Percentiles rank a stretch among this genome's conserved stretches.
Evolutionary conservation across 2,797 vertebrate genomes (phyloP).

Genomic region (Carduelis carduelis): DNA sequence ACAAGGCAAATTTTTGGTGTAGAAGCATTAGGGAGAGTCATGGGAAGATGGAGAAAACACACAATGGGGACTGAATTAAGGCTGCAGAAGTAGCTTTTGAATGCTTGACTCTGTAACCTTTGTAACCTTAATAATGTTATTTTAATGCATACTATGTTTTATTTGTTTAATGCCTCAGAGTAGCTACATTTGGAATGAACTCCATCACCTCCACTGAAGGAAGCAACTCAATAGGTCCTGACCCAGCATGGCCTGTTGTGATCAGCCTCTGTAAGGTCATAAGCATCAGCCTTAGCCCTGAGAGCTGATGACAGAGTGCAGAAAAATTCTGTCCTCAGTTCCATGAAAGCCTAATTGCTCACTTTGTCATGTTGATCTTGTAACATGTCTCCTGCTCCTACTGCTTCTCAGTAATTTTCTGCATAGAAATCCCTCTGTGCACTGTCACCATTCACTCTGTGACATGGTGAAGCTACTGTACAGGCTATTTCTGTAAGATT

Average conservation of each 20-base stretch:
- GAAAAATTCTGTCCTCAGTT: neutral
- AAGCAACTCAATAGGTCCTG: neutral
- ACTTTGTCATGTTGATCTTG: conserved; percentile 35
- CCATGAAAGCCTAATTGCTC: conserved; percentile 18
- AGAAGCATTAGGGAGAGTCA: neutral
- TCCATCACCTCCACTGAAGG: conserved; percentile 33
- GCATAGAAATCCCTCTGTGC: neutral
- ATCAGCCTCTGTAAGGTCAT: neutral
- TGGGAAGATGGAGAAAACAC: neutral
- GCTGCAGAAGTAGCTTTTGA: neutral
- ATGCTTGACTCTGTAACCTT: neutral
- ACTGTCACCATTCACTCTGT: conserved; percentile 7
- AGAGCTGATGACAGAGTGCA: neutral
- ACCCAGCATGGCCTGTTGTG: neutral
- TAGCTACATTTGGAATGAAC: conserved; percentile 46
- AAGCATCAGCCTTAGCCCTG: neutral
- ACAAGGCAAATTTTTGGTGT: neutral
- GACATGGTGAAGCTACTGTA: neutral
- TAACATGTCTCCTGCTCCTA: neutral
- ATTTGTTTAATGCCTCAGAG: conserved; percentile 32
- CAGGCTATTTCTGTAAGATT: neutral
- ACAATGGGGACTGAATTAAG: neutral
- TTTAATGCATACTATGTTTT: conserved; percentile 25
- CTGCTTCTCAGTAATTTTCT: neutral
- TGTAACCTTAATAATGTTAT: neutral